phyloP scores from a whole-genome alignment of 2,888 invertebrate species.

The Mythimna ferrago region DNA sequence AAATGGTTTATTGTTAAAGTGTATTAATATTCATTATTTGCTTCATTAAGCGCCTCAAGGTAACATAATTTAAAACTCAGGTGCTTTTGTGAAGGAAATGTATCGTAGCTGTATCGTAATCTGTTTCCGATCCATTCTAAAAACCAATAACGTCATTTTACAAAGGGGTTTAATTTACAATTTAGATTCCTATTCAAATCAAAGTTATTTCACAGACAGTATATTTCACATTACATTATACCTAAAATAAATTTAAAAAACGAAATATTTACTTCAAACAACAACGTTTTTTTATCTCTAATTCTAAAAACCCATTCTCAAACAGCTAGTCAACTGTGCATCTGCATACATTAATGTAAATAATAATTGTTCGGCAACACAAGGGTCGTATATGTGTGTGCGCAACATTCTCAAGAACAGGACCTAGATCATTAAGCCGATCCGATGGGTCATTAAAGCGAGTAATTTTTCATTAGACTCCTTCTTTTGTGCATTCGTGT shows the following conservation, averaged over 20 bases:
- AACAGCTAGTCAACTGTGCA: conserved; percentile 23
- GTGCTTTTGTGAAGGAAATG: conserved; percentile 52
- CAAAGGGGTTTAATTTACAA: conserved; percentile 37
- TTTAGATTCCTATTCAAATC: conserved; percentile 40
- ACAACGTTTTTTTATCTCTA: conserved; percentile 12
- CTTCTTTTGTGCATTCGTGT: conserved; percentile 76
- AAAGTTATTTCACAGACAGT: background rate
- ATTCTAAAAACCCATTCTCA: background rate
- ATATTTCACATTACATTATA: background rate
- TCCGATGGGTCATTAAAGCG: conserved; percentile 79
- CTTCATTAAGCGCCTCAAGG: conserved; percentile 59
- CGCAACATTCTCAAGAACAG: conserved; percentile 69
- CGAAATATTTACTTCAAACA: background rate
- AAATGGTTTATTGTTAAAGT: conserved; percentile 69
- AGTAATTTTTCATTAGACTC: conserved; percentile 83
- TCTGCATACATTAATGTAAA: conserved; percentile 45
- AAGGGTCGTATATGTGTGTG: conserved; percentile 24
- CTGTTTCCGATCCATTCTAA: conserved; percentile 54
- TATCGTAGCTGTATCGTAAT: conserved; percentile 27
- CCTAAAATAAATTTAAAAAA: background rate
- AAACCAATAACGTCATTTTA: conserved; percentile 27
- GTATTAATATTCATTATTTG: conserved; percentile 69
- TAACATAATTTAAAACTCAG: conserved; percentile 56
- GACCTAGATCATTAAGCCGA: conserved; percentile 81
- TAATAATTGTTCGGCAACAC: conserved; percentile 48